A percentile compares a stretch with the other conserved stretches of the same genome.
phyloP scores from a whole-genome alignment of 2,888 invertebrate genomes.

The Atethmia centrago region DNA sequence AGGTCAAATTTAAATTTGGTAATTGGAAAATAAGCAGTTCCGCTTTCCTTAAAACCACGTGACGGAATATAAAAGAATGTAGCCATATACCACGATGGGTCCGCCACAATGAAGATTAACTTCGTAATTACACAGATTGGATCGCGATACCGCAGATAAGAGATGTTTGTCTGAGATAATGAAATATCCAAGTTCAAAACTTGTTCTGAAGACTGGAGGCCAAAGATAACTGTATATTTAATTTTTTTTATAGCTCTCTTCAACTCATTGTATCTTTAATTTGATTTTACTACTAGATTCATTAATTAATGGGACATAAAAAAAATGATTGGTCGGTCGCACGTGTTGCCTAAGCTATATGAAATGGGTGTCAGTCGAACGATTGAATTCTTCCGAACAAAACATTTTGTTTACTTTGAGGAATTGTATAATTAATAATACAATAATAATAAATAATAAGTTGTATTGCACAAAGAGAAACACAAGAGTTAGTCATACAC shows the following conservation, averaged over 20 bases:
- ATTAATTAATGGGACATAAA: constrained; percentile 51
- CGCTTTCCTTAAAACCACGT: not conserved
- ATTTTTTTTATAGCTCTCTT: constrained; percentile 52
- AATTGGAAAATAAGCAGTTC: constrained; percentile 8
- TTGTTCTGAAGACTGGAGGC: constrained; percentile 47
- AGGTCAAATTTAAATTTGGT: not conserved
- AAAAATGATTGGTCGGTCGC: constrained; percentile 30
- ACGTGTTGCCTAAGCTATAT: constrained; percentile 13
- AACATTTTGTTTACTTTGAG: not conserved
- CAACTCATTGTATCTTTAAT: constrained; percentile 41
- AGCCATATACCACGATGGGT: constrained; percentile 30
- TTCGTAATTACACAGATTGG: constrained; percentile 53
- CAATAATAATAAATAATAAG: no score
- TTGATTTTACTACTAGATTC: constrained; percentile 44
- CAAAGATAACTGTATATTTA: constrained; percentile 43
- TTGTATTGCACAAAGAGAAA: no score
- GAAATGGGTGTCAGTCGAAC: constrained; percentile 21
- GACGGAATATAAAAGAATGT: constrained; percentile 27
- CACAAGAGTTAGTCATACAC: no score
- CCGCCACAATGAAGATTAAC: constrained; percentile 45
- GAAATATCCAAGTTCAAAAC: constrained; percentile 51
- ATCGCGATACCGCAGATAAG: constrained; percentile 56
- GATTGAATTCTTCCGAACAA: not conserved
- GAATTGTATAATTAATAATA: no score
- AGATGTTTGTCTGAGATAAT: constrained; percentile 59